A percentile compares a stretch with the other conserved stretches of the same genome.
Conservation (phyloP, 2,888 invertebrate genomes). For the Macaria liturata region DNA sequence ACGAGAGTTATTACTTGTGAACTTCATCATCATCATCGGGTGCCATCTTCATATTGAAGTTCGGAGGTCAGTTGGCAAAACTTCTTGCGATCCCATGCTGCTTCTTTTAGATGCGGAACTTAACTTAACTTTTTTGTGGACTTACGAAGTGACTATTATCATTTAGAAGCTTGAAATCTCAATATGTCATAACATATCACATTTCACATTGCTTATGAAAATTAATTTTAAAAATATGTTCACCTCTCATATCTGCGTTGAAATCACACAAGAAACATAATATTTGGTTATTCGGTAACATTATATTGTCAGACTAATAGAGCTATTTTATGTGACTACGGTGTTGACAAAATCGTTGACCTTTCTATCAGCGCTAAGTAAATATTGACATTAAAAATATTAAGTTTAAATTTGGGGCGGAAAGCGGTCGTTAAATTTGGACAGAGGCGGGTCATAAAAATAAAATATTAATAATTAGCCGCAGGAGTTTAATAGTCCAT, state of each 20-base stretch:
- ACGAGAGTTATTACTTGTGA: neutral
- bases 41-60: too few relatives aligned
- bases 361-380: constrained; percentile 67
- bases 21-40: too few relatives aligned
- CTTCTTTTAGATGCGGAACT: too few relatives aligned
- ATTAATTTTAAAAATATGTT: constrained; percentile 45
- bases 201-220: constrained; percentile 44
- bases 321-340: constrained; percentile 44
- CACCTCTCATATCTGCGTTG: constrained; percentile 36
- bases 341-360: constrained; percentile 58
- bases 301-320: constrained; percentile 53
- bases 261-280: constrained; percentile 49
- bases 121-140: too few relatives aligned
- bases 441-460: constrained; percentile 66
- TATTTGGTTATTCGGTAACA: constrained; percentile 53
- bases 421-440: constrained; percentile 70
- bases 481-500: constrained; percentile 70
- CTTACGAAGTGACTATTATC: constrained; percentile 43
- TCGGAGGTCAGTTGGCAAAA: too few relatives aligned
- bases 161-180: constrained; percentile 36
- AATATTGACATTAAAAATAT: constrained; percentile 69
- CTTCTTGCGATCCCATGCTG: too few relatives aligned
- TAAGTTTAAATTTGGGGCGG: constrained; percentile 63
- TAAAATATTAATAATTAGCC: constrained; percentile 77
- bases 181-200: constrained; percentile 47